phyloP scores from a whole-genome alignment of 2,113 vertebrate genomes.

The Dipodomys merriami region DNA sequence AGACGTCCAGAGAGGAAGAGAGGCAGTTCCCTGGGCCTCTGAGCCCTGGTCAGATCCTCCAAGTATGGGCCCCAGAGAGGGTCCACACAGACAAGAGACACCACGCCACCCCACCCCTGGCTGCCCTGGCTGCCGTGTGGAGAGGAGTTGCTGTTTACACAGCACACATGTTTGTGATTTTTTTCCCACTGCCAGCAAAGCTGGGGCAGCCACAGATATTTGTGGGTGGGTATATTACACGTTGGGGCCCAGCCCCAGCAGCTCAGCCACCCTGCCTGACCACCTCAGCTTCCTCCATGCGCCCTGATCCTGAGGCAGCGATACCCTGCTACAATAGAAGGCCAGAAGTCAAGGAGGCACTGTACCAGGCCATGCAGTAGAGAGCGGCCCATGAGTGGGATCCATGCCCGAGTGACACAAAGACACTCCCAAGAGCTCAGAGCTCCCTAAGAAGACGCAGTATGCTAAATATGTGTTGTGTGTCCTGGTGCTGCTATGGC shows the following conservation, averaged over 20 bases:
- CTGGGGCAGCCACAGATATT: neutral
- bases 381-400: accelerated
- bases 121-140: neutral
- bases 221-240: no score
- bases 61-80: neutral
- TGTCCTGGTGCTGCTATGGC: accelerated
- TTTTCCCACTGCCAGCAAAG: neutral
- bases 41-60: neutral
- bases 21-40: accelerated
- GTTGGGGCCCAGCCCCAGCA: neutral
- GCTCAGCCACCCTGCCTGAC: neutral
- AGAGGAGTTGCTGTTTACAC: neutral
- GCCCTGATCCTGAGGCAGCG: neutral
- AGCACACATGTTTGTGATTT: neutral
- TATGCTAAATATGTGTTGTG: neutral
- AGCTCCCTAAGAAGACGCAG: neutral
- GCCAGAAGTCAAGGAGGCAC: accelerated
- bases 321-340: neutral
- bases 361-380: neutral
- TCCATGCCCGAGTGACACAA: accelerated
- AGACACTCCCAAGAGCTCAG: accelerated
- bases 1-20: neutral
- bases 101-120: no score
- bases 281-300: neutral
- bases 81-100: neutral